Base-by-base conservation (phyloP, 1,140 invertebrate genomes). In the Ditylenchus dipsaci region DNA sequence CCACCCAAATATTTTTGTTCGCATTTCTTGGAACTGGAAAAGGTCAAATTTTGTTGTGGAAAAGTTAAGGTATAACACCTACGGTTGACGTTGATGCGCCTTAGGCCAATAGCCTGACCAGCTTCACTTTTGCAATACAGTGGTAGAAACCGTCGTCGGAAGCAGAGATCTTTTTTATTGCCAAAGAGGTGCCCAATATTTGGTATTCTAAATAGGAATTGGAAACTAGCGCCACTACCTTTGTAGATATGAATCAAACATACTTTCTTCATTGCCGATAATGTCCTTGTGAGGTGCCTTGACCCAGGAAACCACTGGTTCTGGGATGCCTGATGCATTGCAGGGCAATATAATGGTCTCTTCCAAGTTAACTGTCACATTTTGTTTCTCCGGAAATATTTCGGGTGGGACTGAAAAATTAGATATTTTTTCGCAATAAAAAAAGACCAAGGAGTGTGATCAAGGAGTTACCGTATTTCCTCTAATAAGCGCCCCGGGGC, bases 101-200 rank as follows among this genome's bases (percentile, higher is more conserved):
- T 68, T 7, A 63, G 33, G 0, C 72, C 78, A 27, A 79, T 72
- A 13, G 74, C 73, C 21, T 77, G 75, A 30, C 87, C 88, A 19
- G 91, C 92, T 19, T 87, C 86, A 81, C 93, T 94, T 53, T 86
- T 87, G 92, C 92, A 29, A 87, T 87, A 80, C 93, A 95, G 53
- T 88, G 89, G 78, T 92, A 93, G 56, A 87, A 87, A 0, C 90
- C 91, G 53, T 88, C 87, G 82, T 95, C 91, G 0, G 89, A 88
- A 62, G 88, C 88, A 65, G 88, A 88, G 0, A 93, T 89, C 74
- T 89, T 87, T 38, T 86, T 88, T 68, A 95, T 90, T 0, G 87
- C 89, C 13, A 95, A 81, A 11, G 77, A 75, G 13, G 76, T 73
- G 45, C 81, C 80, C 30, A 81, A 66, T 19, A 79, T 30, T 70